Conservation (phyloP, 2,113 vertebrate genomes). For the Gallinago media region DNA sequence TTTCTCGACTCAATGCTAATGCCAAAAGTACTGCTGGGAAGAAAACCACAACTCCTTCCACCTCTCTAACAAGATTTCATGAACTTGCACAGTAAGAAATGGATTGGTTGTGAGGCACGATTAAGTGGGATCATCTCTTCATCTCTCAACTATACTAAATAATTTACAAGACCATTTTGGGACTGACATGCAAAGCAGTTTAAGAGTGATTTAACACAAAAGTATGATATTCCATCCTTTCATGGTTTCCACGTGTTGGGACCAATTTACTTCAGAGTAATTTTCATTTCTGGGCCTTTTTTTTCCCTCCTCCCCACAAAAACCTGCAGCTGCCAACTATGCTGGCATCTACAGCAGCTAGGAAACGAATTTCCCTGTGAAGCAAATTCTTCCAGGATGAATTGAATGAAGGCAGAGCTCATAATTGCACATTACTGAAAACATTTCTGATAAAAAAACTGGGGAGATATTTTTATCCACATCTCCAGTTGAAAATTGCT, state of each 20-base stretch:
- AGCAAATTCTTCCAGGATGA: conserved; percentile 72
- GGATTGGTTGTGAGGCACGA: not conserved
- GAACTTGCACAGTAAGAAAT: not conserved
- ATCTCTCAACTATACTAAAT: conserved; percentile 52
- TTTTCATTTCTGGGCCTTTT: conserved; percentile 25
- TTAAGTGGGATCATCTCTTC: conserved; percentile 44
- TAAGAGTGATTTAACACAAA: conserved; percentile 43
- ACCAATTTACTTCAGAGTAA: conserved; percentile 11
- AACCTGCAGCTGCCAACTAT: conserved; percentile 41
- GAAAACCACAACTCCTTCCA: not conserved
- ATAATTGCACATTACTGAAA: conserved; percentile 77
- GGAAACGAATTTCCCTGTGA: conserved; percentile 67
- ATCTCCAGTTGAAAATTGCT: conserved; percentile 80
- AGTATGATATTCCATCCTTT: conserved; percentile 2
- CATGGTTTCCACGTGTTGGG: conserved; percentile 49
- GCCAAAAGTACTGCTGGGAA: not conserved
- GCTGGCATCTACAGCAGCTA: conserved; percentile 54
- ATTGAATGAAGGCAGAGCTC: conserved; percentile 75
- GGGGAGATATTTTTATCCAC: conserved; percentile 78
- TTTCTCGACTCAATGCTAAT: not conserved
- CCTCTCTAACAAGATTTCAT: not conserved
- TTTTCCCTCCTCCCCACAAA: conserved; percentile 1
- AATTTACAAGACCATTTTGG: conserved; percentile 43
- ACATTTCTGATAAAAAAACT: conserved; percentile 71
- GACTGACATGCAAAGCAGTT: conserved; percentile 42